phyloP scores from a whole-genome alignment of 2,888 invertebrate species.

The Heliconius ismenius region DNA sequence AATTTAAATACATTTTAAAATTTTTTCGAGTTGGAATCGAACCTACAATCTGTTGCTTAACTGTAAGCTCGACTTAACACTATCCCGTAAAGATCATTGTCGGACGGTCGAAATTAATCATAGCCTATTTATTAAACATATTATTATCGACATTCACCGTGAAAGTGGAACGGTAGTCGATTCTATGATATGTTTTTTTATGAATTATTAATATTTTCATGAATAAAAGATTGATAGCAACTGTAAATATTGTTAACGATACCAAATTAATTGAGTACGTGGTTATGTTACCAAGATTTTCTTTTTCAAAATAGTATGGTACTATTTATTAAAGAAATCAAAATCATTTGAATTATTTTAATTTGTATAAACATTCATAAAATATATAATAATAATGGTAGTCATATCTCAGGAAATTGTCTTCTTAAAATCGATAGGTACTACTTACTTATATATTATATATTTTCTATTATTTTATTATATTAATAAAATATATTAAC shows the following conservation, averaged over 20 bases:
- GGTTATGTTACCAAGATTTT: not conserved
- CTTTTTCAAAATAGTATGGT: not conserved
- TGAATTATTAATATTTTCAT: conserved; percentile 3
- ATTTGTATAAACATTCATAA: too few relatives aligned
- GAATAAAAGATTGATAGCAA: conserved; percentile 10
- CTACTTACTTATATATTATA: too few relatives aligned
- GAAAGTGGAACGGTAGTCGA: not conserved
- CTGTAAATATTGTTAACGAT: conserved; percentile 2
- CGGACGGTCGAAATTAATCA: not conserved
- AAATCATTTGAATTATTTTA: not conserved
- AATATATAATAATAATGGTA: too few relatives aligned
- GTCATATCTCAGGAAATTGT: too few relatives aligned
- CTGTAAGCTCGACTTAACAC: not conserved
- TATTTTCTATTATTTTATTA: too few relatives aligned
- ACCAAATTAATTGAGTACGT: not conserved
- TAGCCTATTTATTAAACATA: not conserved
- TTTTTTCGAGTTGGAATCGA: not conserved
- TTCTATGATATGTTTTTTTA: not conserved
- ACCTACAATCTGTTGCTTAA: not conserved
- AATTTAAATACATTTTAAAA: not conserved
- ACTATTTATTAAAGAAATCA: not conserved
- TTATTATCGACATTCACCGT: not conserved
- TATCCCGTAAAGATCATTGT: not conserved
- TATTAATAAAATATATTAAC: not conserved
- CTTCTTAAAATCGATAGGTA: too few relatives aligned